Base-by-base conservation (phyloP, 2,113 vertebrate species). In the Camarhynchus parvulus region DNA sequence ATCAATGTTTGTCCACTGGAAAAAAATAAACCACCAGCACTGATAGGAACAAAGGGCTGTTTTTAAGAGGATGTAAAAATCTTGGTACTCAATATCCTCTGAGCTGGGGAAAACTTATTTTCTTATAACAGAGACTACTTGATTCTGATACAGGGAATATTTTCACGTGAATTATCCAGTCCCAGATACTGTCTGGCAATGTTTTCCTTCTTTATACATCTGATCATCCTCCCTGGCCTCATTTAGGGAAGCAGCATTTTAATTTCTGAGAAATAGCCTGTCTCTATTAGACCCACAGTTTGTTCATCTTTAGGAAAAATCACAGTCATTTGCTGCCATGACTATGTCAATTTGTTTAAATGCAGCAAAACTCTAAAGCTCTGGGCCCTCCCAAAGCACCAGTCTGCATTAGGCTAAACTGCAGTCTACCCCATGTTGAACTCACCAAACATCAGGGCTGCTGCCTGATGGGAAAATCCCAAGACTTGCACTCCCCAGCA, bases 1-100 rank as follows among this genome's bases (percentile, higher is more conserved):
- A 97, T 97, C 97, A 97, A 97, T 97, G 93, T 97, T 96, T 96
- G 95, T 95, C 96, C 97, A 94, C 84, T 77, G 79, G 93, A 89
- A 80, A 87, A 83, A 90, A 95, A 79, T 21, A 82, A 94, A 77
- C 59, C 25, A 25, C 53, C 41, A 73, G 50, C 69, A 90, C 42
- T 24, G 39, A 89, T 28, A 79, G 42, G 77, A 44, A 94, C 85
- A 84, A 88, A 81, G 39, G 55, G 46, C 17, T 87, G 55, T 87
- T 95, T 85, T 76, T 50, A 94, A 81, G 87, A 95, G 46, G 50
- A 95, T 87, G 41, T 92, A 84, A 80, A 94, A 94, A 63, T 88
- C 58, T 66, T 42, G 27, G 61, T 91, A 80, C 53, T 94, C 92
- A 93, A 85, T 90, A 77, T 73, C 58, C 56, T 92, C 69, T 93